Percentiles rank a stretch among this genome's conserved stretches.
Evolutionary conservation across 2,113 vertebrate species (phyloP).

Genomic region (Aythya baeri): DNA sequence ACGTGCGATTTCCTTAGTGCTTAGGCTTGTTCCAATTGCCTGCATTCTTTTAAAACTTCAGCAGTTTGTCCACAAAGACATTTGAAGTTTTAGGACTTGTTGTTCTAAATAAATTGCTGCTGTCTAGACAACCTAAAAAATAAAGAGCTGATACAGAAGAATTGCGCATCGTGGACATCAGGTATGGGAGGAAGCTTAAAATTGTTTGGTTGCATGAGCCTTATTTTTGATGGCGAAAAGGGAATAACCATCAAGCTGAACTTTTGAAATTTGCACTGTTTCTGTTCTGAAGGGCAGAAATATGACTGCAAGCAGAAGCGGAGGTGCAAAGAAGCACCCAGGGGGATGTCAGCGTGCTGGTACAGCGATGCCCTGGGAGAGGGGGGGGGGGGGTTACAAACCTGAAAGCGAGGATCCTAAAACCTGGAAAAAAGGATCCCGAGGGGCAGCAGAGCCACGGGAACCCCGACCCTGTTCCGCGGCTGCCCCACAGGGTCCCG

Average conservation of each 20-base stretch:
- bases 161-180: fast-evolving
- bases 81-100: background rate
- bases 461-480: no score
- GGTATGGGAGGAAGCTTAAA: background rate
- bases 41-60: background rate
- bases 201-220: background rate
- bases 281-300: background rate
- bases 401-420: background rate
- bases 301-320: background rate
- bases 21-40: background rate
- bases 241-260: background rate
- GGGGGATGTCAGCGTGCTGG: background rate
- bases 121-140: background rate
- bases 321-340: background rate
- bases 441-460: no score
- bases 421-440: no score
- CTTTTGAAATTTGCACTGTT: background rate
- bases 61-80: background rate
- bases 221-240: background rate
- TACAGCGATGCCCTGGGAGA: background rate
- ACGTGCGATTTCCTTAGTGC: background rate
- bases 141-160: background rate
- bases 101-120: background rate
- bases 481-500: no score
- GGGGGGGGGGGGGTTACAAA: background rate